Conservation (phyloP, 2,797 vertebrate genomes). For the Microcaecilia unicolor region DNA sequence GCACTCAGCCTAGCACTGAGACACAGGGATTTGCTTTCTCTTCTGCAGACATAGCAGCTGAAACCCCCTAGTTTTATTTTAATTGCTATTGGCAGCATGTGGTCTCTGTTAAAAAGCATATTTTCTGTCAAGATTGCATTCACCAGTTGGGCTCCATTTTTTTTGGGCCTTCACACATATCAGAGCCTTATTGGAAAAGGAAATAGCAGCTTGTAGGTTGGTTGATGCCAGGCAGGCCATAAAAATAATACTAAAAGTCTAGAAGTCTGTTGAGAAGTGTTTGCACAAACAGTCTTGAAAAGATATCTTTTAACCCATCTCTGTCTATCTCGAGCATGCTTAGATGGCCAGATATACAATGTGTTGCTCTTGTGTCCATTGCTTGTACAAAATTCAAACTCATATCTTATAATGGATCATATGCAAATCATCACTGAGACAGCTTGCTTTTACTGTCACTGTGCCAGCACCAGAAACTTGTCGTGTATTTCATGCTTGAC, state of each 20-base stretch:
- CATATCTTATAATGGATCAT: constrained; percentile 29
- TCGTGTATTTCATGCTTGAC: constrained; percentile 65
- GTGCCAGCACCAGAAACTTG: constrained; percentile 59
- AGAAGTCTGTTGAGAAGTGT: constrained; percentile 9
- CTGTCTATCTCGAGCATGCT: constrained; percentile 20
- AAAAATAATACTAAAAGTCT: constrained; percentile 8
- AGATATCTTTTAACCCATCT: constrained; percentile 14
- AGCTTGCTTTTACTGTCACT: constrained; percentile 56
- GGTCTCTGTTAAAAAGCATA: constrained; percentile 69
- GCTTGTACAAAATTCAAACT: constrained; percentile 32
- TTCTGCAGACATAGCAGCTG: constrained; percentile 34
- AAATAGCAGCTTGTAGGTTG: constrained; percentile 67
- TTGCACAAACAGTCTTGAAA: constrained; percentile 20
- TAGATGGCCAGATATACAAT: constrained; percentile 21
- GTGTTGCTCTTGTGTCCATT: constrained; percentile 30
- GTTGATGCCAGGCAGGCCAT: constrained; percentile 54
- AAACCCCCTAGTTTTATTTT: constrained; percentile 56
- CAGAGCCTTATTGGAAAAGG: constrained; percentile 55
- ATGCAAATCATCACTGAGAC: constrained; percentile 49
- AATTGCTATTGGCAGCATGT: constrained; percentile 61
- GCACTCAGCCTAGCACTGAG: no score
- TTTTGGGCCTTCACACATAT: constrained; percentile 58
- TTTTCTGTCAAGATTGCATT: constrained; percentile 59
- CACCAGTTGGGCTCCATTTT: constrained; percentile 61
- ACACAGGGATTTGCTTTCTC: neutral